These are phyloP conservation scores for Hyppa rectilinea DNA, from an alignment of 2,888 invertebrate genomes.

Conservation along the genomic window DNA sequence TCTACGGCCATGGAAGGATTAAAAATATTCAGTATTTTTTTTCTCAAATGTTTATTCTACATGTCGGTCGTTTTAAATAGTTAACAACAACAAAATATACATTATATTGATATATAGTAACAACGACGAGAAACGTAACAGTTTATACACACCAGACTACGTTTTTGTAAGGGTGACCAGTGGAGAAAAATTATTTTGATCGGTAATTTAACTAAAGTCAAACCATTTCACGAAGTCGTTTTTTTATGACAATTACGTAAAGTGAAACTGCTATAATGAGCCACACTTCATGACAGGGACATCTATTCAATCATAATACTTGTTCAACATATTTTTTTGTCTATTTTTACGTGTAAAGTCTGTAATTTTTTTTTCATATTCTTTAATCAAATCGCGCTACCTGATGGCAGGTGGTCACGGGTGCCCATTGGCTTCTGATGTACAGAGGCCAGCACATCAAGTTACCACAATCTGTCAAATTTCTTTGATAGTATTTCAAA, in stretches of 20 bases:
- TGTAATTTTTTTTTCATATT: not conserved
- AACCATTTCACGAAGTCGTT: not conserved
- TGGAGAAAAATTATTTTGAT: constrained; percentile 32
- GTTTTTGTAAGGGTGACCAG: constrained; percentile 81
- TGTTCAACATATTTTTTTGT: not conserved
- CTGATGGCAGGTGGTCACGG: not conserved
- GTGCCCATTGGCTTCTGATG: not conserved
- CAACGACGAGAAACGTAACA: constrained; percentile 83
- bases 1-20: not conserved
- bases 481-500: no score
- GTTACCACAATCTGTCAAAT: no score
- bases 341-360: not conserved
- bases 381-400: not conserved
- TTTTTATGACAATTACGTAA: not conserved
- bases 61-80: constrained; percentile 86
- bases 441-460: no score
- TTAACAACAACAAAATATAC: constrained; percentile 90
- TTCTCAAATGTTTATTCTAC: constrained; percentile 88
- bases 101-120: constrained; percentile 86
- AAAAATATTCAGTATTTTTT: constrained; percentile 55
- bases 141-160: constrained; percentile 77
- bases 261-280: not conserved
- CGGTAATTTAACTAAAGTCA: not conserved
- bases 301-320: not conserved
- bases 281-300: not conserved